Evolutionary conservation across 2,888 invertebrate genomes (phyloP).

Genomic region (Hyppa rectilinea): DNA sequence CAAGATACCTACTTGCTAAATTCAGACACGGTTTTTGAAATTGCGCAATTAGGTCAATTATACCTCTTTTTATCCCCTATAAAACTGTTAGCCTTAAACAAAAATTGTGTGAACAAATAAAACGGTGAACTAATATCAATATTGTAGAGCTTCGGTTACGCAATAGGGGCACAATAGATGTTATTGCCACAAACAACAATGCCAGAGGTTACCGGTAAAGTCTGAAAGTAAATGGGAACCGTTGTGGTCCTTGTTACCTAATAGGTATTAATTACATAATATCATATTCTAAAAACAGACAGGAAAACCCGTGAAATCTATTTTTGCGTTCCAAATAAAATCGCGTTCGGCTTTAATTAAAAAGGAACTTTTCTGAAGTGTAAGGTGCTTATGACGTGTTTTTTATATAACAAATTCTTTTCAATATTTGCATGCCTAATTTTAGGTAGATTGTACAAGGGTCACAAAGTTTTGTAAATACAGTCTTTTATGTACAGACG

Average conservation of each 20-base stretch:
- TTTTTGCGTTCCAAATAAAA: conserved; percentile 20
- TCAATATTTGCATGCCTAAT: no score
- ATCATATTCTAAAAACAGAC: conserved; percentile 6
- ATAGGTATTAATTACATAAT: conserved; percentile 40
- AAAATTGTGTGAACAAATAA: conserved; percentile 28
- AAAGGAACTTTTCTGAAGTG: conserved; percentile 6
- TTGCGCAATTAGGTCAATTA: background rate
- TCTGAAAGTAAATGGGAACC: conserved; percentile 14
- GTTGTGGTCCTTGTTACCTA: conserved; percentile 12
- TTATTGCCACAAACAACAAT: conserved; percentile 39
- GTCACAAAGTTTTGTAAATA: no score
- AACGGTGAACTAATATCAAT: conserved; percentile 36
- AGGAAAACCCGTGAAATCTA: background rate
- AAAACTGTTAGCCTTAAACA: background rate
- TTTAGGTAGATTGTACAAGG: no score
- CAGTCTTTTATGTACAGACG: no score
- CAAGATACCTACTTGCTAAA: background rate
- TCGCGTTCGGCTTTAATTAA: conserved; percentile 31
- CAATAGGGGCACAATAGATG: conserved; percentile 44
- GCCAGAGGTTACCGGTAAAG: conserved; percentile 24
- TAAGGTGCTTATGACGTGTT: no score
- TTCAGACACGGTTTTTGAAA: no score
- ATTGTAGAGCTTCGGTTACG: conserved; percentile 33
- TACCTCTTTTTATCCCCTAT: no score
- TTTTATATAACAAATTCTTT: no score